These are phyloP conservation scores for Galerucella calmariensis DNA, from an alignment of 2,888 invertebrate genomes.

Conservation along the genomic window DNA sequence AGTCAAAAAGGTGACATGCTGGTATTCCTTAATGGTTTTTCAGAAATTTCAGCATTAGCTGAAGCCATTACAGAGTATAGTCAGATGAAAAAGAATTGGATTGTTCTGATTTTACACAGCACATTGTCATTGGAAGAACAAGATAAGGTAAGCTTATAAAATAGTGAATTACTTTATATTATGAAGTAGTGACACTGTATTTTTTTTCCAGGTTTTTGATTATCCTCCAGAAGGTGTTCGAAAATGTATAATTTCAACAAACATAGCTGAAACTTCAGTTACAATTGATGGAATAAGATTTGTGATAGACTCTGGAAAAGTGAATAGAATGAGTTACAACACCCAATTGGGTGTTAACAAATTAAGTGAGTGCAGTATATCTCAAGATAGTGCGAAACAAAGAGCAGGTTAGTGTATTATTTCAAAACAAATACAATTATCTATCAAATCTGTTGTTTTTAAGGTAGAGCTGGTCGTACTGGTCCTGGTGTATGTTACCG, in stretches of 20 bases:
- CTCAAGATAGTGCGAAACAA: conserved; percentile 88
- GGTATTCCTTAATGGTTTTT: conserved; percentile 91
- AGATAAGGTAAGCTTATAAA: conserved; percentile 78
- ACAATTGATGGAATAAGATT: conserved; percentile 98
- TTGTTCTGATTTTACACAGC: conserved; percentile 92
- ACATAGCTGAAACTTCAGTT: conserved; percentile 98
- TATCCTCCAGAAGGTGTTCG: conserved; percentile 93
- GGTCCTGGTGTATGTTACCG: conserved; percentile 96
- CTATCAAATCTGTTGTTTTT: not conserved
- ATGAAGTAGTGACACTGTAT: not conserved
- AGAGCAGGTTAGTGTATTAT: conserved; percentile 70
- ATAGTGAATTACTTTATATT: not conserved
- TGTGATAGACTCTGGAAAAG: conserved; percentile 92
- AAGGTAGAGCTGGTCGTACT: conserved; percentile 91
- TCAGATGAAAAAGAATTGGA: conserved; percentile 85
- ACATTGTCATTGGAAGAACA: conserved; percentile 93
- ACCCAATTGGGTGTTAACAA: conserved; percentile 89
- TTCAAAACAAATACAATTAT: conserved; percentile 2
- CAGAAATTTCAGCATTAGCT: conserved; percentile 88
- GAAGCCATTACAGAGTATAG: conserved; percentile 88
- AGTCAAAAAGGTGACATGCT: conserved; percentile 83
- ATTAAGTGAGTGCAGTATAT: conserved; percentile 95
- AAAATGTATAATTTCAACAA: conserved; percentile 97
- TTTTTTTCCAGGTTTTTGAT: conserved; percentile 73
- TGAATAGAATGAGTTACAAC: conserved; percentile 97